Evolutionary conservation across 2,113 vertebrate species (phyloP).

Genomic region (Gobio gobio): DNA sequence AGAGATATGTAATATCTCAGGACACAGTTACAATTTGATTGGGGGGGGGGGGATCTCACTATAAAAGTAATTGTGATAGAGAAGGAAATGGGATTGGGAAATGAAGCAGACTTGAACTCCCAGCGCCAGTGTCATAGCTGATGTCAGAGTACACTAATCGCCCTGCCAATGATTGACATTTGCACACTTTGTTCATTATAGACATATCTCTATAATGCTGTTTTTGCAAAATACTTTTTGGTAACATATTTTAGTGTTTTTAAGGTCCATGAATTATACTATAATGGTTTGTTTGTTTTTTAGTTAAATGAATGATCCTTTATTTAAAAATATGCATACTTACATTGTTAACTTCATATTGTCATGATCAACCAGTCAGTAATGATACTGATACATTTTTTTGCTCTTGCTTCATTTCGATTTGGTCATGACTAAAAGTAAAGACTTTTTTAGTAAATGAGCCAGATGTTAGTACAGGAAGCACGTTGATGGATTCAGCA

Average conservation of each 20-base stretch:
- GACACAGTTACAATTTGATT: slow-evolving; percentile 22
- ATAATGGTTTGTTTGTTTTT: not conserved
- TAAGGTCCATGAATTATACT: not conserved
- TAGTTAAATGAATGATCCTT: not conserved
- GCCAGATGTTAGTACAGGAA: too few relatives aligned
- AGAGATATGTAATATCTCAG: slow-evolving; percentile 24
- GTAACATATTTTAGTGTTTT: not conserved
- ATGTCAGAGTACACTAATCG: not conserved
- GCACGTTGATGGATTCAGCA: too few relatives aligned
- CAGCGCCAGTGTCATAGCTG: not conserved
- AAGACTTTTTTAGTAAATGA: not conserved
- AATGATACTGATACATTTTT: too few relatives aligned
- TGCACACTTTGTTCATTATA: not conserved
- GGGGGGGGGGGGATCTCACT: too few relatives aligned
- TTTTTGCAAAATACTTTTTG: not conserved
- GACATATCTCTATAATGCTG: not conserved
- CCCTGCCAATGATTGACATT: not conserved
- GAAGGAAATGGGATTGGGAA: slow-evolving; percentile 27
- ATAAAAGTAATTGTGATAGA: not conserved
- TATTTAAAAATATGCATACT: not conserved
- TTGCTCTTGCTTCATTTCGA: not conserved
- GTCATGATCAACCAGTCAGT: too few relatives aligned
- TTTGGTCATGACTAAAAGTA: not conserved
- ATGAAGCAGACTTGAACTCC: slow-evolving; percentile 21
- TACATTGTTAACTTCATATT: not conserved